These are phyloP conservation scores for Drosophila burlai DNA, from an alignment of 1,140 invertebrate genomes.

Conservation along the genomic window DNA sequence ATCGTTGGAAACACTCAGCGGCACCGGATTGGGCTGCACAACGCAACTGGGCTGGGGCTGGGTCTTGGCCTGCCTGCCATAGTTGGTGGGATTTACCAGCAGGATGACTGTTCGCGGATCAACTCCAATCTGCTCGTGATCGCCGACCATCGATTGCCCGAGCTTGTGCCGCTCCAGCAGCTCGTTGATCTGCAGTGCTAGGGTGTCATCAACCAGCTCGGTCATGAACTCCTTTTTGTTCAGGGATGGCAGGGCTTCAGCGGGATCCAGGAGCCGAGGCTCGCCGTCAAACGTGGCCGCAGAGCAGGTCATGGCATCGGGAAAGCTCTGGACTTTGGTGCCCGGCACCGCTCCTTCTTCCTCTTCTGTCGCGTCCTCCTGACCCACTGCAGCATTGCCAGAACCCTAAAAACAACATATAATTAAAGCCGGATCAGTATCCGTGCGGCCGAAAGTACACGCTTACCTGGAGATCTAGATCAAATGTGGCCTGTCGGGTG, in stretches of 20 bases:
- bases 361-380: background rate
- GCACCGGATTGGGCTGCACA: slow-evolving; percentile 17
- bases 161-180: slow-evolving; percentile 59
- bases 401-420: slow-evolving; percentile 3
- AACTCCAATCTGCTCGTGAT: slow-evolving; percentile 12
- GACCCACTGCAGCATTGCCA: background rate
- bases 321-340: slow-evolving; percentile 46
- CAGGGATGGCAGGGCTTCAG: background rate
- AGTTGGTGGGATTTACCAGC: slow-evolving; percentile 50
- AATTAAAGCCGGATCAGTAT: too few relatives aligned
- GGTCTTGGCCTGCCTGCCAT: background rate
- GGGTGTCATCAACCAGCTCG: slow-evolving; percentile 51
- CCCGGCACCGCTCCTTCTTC: background rate
- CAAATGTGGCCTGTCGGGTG: slow-evolving; percentile 65
- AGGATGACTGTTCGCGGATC: slow-evolving; percentile 53
- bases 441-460: background rate
- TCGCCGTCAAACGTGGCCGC: slow-evolving; percentile 75
- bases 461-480: slow-evolving; percentile 53
- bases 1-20: background rate
- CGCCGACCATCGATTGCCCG: slow-evolving; percentile 12
- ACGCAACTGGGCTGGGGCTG: slow-evolving; percentile 23
- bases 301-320: slow-evolving; percentile 73
- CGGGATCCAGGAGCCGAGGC: slow-evolving; percentile 5
- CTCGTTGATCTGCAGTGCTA: slow-evolving; percentile 63
- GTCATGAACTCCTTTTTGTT: slow-evolving; percentile 51